Evolutionary conservation across 2,797 vertebrate species (phyloP).

Genomic region (Chiroxiphia lanceolata): DNA sequence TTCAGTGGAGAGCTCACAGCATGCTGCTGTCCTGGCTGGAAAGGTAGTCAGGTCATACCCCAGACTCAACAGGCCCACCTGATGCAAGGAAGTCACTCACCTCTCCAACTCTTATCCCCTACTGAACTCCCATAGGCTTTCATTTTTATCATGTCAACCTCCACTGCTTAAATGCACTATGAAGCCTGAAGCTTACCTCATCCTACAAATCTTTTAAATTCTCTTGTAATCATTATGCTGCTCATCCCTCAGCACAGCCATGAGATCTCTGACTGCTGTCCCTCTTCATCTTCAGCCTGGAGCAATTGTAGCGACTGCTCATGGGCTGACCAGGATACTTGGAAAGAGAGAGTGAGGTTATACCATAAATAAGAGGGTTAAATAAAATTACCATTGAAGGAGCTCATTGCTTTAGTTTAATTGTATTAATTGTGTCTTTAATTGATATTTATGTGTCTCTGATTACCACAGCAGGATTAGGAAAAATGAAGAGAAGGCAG

Average conservation of each 20-base stretch:
- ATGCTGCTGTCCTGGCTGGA: neutral
- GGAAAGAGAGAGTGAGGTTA: neutral
- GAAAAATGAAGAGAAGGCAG: neutral
- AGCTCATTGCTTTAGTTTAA: neutral
- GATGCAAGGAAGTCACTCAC: neutral
- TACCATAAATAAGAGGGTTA: neutral
- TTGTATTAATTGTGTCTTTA: neutral
- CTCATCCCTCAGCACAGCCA: neutral
- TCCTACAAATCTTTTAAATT: neutral
- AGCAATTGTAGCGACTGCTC: accelerated
- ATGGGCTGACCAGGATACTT: neutral
- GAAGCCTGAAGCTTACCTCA: neutral
- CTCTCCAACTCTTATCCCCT: neutral
- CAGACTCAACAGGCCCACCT: neutral
- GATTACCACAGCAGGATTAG: neutral
- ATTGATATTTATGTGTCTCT: constrained; percentile 9
- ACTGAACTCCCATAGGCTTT: neutral
- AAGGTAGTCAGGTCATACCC: neutral
- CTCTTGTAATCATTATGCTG: accelerated
- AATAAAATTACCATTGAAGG: neutral
- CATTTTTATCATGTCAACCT: neutral
- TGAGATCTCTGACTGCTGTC: neutral
- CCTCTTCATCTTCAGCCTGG: neutral
- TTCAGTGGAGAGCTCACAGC: neutral
- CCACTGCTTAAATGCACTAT: neutral